Evolutionary conservation across 2,113 vertebrate genomes (phyloP), one percentile per base, ranked within the genome.

Genomic region (Colossoma macropomum): DNA sequence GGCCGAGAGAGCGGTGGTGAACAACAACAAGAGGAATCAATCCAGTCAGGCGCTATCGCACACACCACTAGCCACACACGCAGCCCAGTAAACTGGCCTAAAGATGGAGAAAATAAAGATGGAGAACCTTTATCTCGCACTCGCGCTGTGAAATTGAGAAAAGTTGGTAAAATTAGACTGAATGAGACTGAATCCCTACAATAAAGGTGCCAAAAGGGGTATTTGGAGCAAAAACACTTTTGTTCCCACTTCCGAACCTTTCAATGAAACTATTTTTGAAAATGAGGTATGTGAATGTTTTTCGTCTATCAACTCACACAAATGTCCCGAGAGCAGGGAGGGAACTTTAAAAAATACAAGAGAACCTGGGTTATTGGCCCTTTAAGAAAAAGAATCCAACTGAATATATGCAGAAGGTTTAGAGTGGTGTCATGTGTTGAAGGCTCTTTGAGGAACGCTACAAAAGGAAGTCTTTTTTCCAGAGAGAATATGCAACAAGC

Each of bases 1-100:
- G 86, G 86, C 82, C 7, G 21, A 88, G 87, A 87, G 89, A 88
- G 52, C 25, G 85, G 91, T 93, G 93, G 90, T 93, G 92, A 94
- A 94, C 88, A 90, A 86, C 84, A 91, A 84, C 77, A 52, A 82
- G 21, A 66, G 88, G 90, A 93, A 94, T 94, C 93, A 93, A 93
- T 94, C 90, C 90, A 93, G 93, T 94, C 92, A 93, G 88, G 70
- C 60, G 87, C 88, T 85, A 87, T 89, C 88, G 74, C 65, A 45
- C 87, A 86, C 84, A 84, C 83, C 73, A 76, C 78, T 85, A 85
- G 79, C 71, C 41, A 59, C 72, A 79, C 72, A 81, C 54, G 73
- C 76, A 0, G n/a, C 70, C 56, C 30, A 32, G 59, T 65, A 66
- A 80, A 72, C 54, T 69, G 17, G 16, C 17, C 34, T 23, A 30